These are phyloP conservation scores for Drosophila rufa DNA, from an alignment of 1,140 invertebrate species.

Conservation along the genomic window DNA sequence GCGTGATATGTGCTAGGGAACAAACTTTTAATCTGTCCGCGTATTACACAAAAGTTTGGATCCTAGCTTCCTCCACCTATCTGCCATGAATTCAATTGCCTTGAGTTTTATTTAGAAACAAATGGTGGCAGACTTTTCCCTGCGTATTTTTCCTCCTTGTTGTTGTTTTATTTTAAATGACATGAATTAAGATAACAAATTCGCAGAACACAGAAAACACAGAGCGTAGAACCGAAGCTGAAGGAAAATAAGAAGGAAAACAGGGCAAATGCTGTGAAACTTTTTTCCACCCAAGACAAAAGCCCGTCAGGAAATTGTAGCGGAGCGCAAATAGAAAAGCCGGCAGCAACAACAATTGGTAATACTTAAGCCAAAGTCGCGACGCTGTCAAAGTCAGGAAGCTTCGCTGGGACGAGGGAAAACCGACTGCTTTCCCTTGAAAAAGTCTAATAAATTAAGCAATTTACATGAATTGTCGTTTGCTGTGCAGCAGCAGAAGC, in stretches of 20 bases:
- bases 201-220: constrained; percentile 57
- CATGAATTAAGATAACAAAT: constrained; percentile 82
- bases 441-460: constrained; percentile 83
- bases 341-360: constrained; percentile 61
- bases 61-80: background rate
- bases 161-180: constrained; percentile 69
- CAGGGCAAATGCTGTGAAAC: constrained; percentile 58
- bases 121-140: constrained; percentile 60
- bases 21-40: constrained; percentile 60
- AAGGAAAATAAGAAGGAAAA: constrained; percentile 44
- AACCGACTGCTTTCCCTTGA: constrained; percentile 41
- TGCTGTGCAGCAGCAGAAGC: constrained; percentile 46
- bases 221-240: constrained; percentile 38
- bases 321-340: constrained; percentile 67
- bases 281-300: constrained; percentile 73
- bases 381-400: constrained; percentile 77
- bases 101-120: constrained; percentile 80
- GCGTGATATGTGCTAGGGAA: constrained; percentile 35
- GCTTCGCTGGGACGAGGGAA: constrained; percentile 43
- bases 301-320: constrained; percentile 69
- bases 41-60: constrained; percentile 56
- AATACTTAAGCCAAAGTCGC: constrained; percentile 80
- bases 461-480: constrained; percentile 83
- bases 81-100: constrained; percentile 72
- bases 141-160: constrained; percentile 22